A percentile compares a stretch with the other conserved stretches of the same genome.
phyloP scores from a whole-genome alignment of 2,888 invertebrate species.

The Camponotus fellah region DNA sequence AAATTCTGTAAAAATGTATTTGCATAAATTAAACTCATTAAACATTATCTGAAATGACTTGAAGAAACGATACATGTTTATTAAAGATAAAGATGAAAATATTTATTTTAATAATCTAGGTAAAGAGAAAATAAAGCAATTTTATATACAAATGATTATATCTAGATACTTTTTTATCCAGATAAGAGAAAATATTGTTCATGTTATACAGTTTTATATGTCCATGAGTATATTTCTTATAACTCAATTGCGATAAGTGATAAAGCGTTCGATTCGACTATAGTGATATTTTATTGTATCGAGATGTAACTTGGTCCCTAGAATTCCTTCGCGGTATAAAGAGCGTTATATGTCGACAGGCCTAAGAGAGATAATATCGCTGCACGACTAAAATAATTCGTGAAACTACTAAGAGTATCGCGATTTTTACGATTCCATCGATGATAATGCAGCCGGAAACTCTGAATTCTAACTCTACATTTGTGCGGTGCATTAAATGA shows the following conservation, averaged over 20 bases:
- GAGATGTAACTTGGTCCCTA: background rate
- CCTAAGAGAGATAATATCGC: conserved; percentile 26
- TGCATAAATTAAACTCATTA: background rate
- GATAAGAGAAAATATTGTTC: background rate
- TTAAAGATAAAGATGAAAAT: background rate
- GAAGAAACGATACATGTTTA: background rate
- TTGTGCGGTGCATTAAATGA: background rate
- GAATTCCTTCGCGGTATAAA: background rate
- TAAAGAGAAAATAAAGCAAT: background rate
- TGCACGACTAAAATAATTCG: conserved; percentile 15
- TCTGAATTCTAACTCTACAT: background rate
- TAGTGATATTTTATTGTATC: conserved; percentile 27
- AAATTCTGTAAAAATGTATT: background rate
- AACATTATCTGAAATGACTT: background rate
- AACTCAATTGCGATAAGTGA: background rate
- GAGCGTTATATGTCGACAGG: background rate
- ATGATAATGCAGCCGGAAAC: conserved; percentile 40
- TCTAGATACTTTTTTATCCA: background rate
- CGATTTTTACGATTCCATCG: conserved; percentile 26
- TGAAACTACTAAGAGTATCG: conserved; percentile 23
- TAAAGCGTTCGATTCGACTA: conserved; percentile 25
- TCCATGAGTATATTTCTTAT: conserved; percentile 5
- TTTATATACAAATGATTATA: background rate
- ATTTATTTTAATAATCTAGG: background rate
- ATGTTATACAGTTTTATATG: background rate